Base-by-base conservation (phyloP, 1,140 invertebrate genomes). In the Heliconius melpomene region DNA sequence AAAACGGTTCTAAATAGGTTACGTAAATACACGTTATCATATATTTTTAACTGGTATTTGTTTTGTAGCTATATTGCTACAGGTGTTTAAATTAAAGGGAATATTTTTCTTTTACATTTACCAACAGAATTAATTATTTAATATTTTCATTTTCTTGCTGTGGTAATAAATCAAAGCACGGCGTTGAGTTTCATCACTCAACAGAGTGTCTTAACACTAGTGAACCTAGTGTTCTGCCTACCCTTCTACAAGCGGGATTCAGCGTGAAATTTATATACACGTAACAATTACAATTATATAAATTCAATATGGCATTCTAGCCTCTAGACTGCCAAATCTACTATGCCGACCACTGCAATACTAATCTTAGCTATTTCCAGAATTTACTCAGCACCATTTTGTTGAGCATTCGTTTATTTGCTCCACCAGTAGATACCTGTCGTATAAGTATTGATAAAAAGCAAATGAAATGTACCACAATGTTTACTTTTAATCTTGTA, bases 401-500 rank as follows among this genome's bases (percentile, higher is more conserved):
- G 57, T 13, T 26, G 57, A 26, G 9, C 8, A 60, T 60, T 60
- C 57, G 8, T 20, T 60, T 60, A 26, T 60, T 60, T 60, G 5
- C 57, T 26, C 57, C 7, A 13, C 57, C 7, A 2, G 38, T 11
- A 11, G 38, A 11, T 3, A 11, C 2, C 57, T 60, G 20, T 60
- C 57, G 57, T 26, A 26, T 26, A 26, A 26, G 57, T 60, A 60
- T 60, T 9, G 57, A 23, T n/a, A 2, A 11, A 60, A n/a, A 57
- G 54, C n/a, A 57, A 60, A 60, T 60, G 57, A 66, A 66, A 66
- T 26, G 23, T 29, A 66, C 23, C 57, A 66, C 57, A 66, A 26
- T 29, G 57, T 66, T 16, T 66, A 66, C 57, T 66, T 29, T 66
- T 29, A 26, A 26, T 66, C 23, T 66, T 7, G 54, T 23, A 23